Percentiles rank a stretch among this genome's conserved stretches.
Evolutionary conservation across 37 sponge, comb jelly and placozoan genomes (phyloP).

Genomic region (Hexactinellida sp.): DNA sequence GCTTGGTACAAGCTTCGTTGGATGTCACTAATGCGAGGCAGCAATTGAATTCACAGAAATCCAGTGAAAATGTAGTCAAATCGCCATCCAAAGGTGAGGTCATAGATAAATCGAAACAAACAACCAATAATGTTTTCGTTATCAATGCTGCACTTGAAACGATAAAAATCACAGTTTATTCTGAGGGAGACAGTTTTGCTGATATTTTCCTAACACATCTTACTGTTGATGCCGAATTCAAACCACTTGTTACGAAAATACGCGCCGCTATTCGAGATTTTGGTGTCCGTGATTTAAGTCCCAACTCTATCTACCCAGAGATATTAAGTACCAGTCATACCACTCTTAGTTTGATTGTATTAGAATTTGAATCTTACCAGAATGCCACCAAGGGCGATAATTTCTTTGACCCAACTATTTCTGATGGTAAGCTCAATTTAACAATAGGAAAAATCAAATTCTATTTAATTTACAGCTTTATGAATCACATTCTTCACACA

Average conservation of each 20-base stretch:
- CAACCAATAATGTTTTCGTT: not conserved
- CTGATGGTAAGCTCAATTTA: not conserved
- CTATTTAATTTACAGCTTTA: not conserved
- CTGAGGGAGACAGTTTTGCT: constrained; percentile 12
- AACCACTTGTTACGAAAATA: not conserved
- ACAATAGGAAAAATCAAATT: not conserved
- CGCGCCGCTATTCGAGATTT: not conserved
- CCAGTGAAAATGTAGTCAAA: not conserved
- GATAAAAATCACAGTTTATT: constrained; percentile 5
- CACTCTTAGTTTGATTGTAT: not conserved
- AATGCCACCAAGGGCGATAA: not conserved
- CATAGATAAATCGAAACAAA: not conserved
- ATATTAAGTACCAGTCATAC: not conserved
- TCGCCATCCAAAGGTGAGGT: not conserved
- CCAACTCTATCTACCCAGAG: not conserved
- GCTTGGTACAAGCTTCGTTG: not conserved
- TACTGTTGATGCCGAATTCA: not conserved
- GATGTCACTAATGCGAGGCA: not conserved
- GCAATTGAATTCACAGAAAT: not conserved
- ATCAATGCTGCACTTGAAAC: not conserved
- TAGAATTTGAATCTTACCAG: constrained; percentile 8
- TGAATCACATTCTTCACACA: not conserved
- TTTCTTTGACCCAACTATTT: not conserved
- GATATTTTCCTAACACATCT: not conserved
- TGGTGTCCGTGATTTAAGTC: not conserved